A percentile compares a stretch with the other conserved stretches of the same genome.
phyloP scores from a whole-genome alignment of 2,888 invertebrate genomes.

The Ormyrus thymus region DNA sequence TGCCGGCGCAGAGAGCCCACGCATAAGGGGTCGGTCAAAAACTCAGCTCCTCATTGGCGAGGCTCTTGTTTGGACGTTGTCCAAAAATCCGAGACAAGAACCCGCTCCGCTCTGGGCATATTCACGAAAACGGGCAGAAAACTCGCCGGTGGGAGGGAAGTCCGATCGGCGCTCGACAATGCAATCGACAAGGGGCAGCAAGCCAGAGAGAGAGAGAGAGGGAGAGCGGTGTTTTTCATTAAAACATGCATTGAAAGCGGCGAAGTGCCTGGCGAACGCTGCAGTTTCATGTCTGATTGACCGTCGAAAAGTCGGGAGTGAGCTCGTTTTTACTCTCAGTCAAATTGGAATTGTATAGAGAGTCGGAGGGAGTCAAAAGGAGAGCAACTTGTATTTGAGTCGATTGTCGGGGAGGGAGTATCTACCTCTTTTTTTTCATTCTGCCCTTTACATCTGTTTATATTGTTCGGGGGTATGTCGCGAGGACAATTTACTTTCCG shows the following conservation, averaged over 20 bases:
- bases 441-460: too few species aligned
- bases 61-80: slow-evolving; percentile 66
- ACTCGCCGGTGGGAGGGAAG: slow-evolving; percentile 59
- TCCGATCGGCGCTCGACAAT: slow-evolving; percentile 71
- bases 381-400: slow-evolving; percentile 72
- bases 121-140: background rate
- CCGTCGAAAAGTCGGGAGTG: slow-evolving; percentile 69
- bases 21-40: too few species aligned
- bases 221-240: slow-evolving; percentile 68
- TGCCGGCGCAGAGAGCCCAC: too few species aligned
- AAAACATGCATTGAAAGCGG: slow-evolving; percentile 70
- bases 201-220: slow-evolving; percentile 63
- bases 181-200: slow-evolving; percentile 71
- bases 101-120: background rate
- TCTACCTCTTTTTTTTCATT: slow-evolving; percentile 18
- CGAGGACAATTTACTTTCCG: background rate
- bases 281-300: slow-evolving; percentile 69
- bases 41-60: slow-evolving; percentile 8
- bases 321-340: slow-evolving; percentile 57
- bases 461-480: background rate
- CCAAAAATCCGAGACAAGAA: slow-evolving; percentile 62
- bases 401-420: slow-evolving; percentile 63
- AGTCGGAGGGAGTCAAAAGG: slow-evolving; percentile 66
- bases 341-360: slow-evolving; percentile 68
- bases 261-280: slow-evolving; percentile 30